A percentile compares a stretch with the other conserved stretches of the same genome.
phyloP scores from a whole-genome alignment of 53 echinoderm and acorn worm species.

The Patiria pectinifera region DNA sequence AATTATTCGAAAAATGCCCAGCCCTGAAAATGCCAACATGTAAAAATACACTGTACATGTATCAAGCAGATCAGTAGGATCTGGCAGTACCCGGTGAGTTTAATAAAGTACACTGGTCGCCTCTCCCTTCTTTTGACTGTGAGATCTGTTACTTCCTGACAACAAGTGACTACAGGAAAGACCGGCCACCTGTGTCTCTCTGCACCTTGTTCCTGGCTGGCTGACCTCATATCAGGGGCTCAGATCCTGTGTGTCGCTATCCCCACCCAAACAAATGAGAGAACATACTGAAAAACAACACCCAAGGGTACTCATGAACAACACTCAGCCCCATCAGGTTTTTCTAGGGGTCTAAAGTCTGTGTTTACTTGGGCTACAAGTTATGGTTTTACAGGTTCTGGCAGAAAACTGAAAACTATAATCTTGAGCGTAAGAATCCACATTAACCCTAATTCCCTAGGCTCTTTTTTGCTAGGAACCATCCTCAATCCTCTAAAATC shows the following conservation, averaged over 20 bases:
- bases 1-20: too few species aligned
- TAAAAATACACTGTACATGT: not conserved
- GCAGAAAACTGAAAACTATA: too few species aligned
- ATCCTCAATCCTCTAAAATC: too few species aligned
- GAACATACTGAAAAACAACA: not conserved
- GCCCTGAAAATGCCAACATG: too few species aligned
- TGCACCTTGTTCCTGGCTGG: constrained; percentile 35
- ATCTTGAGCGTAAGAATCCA: too few species aligned
- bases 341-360: too few species aligned
- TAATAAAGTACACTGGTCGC: not conserved
- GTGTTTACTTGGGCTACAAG: too few species aligned
- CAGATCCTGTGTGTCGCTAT: not conserved
- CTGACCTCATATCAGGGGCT: constrained; percentile 37
- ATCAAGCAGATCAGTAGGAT: not conserved
- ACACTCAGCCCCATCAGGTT: too few species aligned
- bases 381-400: too few species aligned
- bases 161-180: constrained; percentile 51
- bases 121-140: not conserved
- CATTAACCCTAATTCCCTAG: too few species aligned
- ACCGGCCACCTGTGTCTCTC: constrained; percentile 40
- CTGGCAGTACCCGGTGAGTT: not conserved
- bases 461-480: too few species aligned
- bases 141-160: constrained; percentile 31
- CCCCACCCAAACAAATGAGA: not conserved
- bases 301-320: too few species aligned